Percentiles rank a stretch among this genome's conserved stretches.
These are phyloP conservation scores for Erynnis tages DNA, from an alignment of 2,888 invertebrate species.

Conservation along the genomic window DNA sequence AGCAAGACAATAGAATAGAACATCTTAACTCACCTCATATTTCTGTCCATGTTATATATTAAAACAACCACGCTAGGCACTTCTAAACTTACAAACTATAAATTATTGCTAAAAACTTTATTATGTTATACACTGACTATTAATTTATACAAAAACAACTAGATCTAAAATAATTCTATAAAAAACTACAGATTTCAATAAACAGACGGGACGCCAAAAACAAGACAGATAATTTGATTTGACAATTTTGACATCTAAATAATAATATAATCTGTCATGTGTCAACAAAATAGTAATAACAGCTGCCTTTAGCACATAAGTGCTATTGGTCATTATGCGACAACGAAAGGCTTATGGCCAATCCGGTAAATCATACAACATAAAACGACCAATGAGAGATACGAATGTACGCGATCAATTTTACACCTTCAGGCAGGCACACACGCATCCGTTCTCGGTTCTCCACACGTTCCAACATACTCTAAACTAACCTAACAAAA, in stretches of 20 bases:
- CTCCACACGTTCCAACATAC: no score
- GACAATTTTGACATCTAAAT: conserved; percentile 3
- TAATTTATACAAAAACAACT: conserved; percentile 6
- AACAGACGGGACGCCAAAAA: conserved; percentile 21
- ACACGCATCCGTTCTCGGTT: no score
- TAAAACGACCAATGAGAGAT: neutral
- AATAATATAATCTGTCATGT: conserved; percentile 15
- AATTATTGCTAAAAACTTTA: neutral
- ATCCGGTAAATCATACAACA: neutral
- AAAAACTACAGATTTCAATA: conserved; percentile 7
- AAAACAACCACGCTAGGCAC: conserved; percentile 28
- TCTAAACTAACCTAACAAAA: no score
- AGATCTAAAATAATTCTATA: conserved; percentile 7
- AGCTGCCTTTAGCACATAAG: conserved; percentile 4
- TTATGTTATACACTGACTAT: neutral
- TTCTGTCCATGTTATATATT: conserved; percentile 64
- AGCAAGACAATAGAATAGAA: conserved; percentile 51
- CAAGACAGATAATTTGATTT: conserved; percentile 7
- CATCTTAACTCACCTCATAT: conserved; percentile 65
- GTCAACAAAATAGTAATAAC: conserved; percentile 14
- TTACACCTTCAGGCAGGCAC: no score
- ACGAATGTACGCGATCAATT: no score
- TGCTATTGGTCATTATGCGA: neutral
- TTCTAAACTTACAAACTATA: conserved; percentile 3
- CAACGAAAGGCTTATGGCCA: neutral